These are phyloP conservation scores for Melanotaenia trifasciata DNA, from an alignment of 2,797 vertebrate genomes.

Conservation along the genomic window DNA sequence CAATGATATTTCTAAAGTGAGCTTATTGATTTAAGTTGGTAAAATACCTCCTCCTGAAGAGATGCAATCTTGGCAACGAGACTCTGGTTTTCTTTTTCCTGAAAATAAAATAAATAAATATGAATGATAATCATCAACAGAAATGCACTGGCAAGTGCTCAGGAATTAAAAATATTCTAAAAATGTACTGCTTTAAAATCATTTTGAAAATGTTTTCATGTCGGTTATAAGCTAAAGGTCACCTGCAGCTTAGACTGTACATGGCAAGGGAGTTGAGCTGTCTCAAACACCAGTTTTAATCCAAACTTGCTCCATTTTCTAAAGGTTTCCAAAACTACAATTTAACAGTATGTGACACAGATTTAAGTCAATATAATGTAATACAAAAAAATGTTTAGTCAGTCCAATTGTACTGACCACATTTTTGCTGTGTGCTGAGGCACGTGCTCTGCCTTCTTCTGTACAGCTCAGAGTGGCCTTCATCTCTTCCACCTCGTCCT, in stretches of 20 bases:
- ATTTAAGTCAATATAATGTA: background rate
- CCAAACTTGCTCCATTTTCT: background rate
- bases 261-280: background rate
- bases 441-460: conserved; percentile 84
- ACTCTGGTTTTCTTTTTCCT: conserved; percentile 90
- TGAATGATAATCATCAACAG: background rate
- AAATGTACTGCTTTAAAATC: background rate
- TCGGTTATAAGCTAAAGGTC: background rate
- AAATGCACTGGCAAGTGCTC: background rate
- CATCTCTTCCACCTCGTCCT: conserved; percentile 93
- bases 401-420: conserved; percentile 78
- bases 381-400: background rate
- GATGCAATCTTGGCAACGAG: conserved; percentile 86
- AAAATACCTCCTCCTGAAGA: conserved; percentile 91
- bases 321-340: background rate
- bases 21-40: background rate
- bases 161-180: background rate
- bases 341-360: background rate
- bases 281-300: background rate
- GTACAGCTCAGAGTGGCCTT: conserved; percentile 84
- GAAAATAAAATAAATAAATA: conserved; percentile 7
- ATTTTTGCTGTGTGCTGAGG: conserved; percentile 84
- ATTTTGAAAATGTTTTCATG: background rate
- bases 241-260: background rate
- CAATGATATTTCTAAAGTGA: background rate